Conservation (phyloP, 2,888 invertebrate species). For the Acanthosepion esculentum region DNA sequence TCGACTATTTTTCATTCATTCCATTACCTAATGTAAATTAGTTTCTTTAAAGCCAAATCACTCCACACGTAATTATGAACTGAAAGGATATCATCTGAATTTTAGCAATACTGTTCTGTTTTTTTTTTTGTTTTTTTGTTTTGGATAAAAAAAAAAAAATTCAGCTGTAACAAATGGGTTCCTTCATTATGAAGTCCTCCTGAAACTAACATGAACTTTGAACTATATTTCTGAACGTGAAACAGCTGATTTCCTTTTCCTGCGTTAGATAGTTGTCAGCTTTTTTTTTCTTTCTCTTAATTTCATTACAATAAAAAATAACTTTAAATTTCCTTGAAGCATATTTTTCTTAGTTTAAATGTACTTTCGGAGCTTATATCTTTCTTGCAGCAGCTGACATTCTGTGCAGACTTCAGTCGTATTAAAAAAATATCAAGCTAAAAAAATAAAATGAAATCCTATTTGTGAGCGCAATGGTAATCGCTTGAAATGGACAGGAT, state of each 20-base stretch:
- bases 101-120: neutral
- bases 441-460: neutral
- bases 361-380: neutral
- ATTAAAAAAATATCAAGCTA: neutral
- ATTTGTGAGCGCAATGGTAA: no score
- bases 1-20: no score
- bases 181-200: neutral
- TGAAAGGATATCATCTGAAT: no score
- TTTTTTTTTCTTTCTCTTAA: no score
- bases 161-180: neutral
- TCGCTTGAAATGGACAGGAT: no score
- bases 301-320: no score
- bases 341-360: neutral
- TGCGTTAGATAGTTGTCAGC: neutral
- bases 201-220: neutral
- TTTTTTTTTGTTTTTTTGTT: no score
- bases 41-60: neutral
- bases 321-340: neutral
- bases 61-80: no score
- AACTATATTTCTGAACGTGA: neutral
- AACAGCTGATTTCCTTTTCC: constrained; percentile 33
- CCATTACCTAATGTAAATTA: no score
- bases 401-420: neutral
- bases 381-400: neutral
- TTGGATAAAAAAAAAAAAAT: no score